These are phyloP conservation scores for Rhizoglyphus robini DNA, from an alignment of 1,140 invertebrate genomes.

Conservation along the genomic window DNA sequence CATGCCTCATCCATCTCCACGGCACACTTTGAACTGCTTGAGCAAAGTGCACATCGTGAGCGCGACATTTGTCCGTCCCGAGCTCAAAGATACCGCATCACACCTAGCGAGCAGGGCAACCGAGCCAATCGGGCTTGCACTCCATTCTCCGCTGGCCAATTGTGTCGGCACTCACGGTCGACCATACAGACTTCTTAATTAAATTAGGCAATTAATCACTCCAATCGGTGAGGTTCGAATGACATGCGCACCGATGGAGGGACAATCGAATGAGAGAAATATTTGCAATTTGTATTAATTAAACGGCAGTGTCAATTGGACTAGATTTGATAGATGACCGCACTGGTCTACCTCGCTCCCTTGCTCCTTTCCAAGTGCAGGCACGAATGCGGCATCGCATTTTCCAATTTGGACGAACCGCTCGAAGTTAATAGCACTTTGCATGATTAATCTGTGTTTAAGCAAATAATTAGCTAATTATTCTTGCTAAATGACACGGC, in stretches of 20 bases:
- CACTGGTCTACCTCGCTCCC: too few species aligned
- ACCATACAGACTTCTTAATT: constrained; percentile 14
- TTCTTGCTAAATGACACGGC: background rate
- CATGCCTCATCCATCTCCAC: background rate
- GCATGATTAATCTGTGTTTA: constrained; percentile 11
- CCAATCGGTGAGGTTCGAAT: background rate
- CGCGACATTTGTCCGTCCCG: background rate
- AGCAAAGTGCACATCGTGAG: constrained; percentile 14
- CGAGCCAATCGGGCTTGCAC: background rate
- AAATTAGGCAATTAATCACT: constrained; percentile 20
- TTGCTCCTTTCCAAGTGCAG: too few species aligned
- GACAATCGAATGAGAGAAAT: background rate
- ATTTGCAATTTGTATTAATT: constrained; percentile 10
- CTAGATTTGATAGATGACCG: constrained; percentile 12
- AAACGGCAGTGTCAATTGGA: background rate
- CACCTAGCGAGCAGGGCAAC: background rate
- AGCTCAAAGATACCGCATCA: background rate
- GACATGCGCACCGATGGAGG: background rate
- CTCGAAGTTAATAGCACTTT: constrained; percentile 3
- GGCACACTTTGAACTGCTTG: background rate
- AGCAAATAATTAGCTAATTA: constrained; percentile 15
- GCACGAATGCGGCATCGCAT: background rate
- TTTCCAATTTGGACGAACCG: background rate
- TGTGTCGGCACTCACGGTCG: background rate
- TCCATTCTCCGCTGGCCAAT: background rate